These are phyloP conservation scores for Calliphora vomitoria DNA, from an alignment of 2,888 invertebrate species.

Conservation along the genomic window DNA sequence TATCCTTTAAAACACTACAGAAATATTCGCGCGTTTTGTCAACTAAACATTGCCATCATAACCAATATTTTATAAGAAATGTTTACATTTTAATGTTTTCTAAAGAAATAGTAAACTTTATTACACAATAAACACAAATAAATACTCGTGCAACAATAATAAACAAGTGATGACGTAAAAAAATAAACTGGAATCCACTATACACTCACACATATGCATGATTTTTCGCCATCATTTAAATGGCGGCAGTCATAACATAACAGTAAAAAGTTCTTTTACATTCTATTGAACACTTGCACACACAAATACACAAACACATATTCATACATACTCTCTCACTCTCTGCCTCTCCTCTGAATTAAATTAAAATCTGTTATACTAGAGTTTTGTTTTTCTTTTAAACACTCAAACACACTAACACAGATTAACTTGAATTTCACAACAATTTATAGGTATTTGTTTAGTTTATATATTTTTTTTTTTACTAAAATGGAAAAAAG, in stretches of 20 bases:
- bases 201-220: neutral
- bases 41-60: too few relatives aligned
- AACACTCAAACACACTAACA: constrained; percentile 6
- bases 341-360: neutral
- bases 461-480: neutral
- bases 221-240: neutral
- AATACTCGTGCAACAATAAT: constrained; percentile 35
- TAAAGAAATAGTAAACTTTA: constrained; percentile 21
- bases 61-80: too few relatives aligned
- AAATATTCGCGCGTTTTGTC: too few relatives aligned
- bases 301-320: neutral
- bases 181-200: constrained; percentile 9
- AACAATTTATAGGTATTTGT: constrained; percentile 28
- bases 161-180: constrained; percentile 40
- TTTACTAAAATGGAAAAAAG: neutral
- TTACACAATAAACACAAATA: constrained; percentile 48
- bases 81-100: neutral
- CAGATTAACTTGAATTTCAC: constrained; percentile 53
- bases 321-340: neutral
- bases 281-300: constrained; percentile 33
- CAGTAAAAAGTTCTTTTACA: constrained; percentile 3
- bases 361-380: constrained; percentile 10
- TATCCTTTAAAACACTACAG: too few relatives aligned
- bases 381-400: constrained; percentile 19
- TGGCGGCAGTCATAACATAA: constrained; percentile 19